Base-by-base conservation (phyloP, 2,797 vertebrate species). In the Astyanax mexicanus region DNA sequence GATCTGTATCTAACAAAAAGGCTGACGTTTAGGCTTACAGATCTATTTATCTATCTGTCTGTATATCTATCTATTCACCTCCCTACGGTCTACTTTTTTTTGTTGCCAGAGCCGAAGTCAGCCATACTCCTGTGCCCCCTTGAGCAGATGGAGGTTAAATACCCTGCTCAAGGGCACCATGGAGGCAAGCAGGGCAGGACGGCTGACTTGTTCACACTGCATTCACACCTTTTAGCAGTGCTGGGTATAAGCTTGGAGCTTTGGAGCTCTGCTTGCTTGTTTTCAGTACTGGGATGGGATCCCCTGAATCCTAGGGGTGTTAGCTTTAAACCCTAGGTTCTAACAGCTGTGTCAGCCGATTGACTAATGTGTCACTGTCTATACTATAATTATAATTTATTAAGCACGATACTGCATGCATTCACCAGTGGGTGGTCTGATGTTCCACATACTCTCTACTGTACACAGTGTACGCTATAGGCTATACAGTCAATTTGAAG, bases 221-320 rank as follows among this genome's bases (percentile, higher is more conserved):
- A 51, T 68, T 69, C 32, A 74, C 62, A 67, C 51, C 9, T 37
- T 9, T 29, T 74, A 15, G 7, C n/a, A 45, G 61, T 44, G 21
- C 19, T 19, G 40, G 49, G 8, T 27, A 17, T 52, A 44, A 11
- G 17, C 17, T 65, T 19, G 4, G 17, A 32, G 49, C 25, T 17
- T 19, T 15, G 17, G 62, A n/a, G n/a, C n/a, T n/a, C n/a, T 25
- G 47, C 32, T 37, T 38, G n/a, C 19, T 27, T 52, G 27, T 19
- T 47, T 49, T 57, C 15, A 37, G 35, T 23, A 37, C 57, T 29
- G 17, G 32, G 17, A 55, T 54, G 54, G 37, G 35, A 1, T 55
- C 13, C 45, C 29, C 58, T 21, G 55, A 55, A 45, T 66, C 27
- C n/a, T 17, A 35, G 32, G 1, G 27, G 6, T 44, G 17, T 47